Evolutionary conservation across 2,888 invertebrate species (phyloP).

Genomic region (Mesodorylaimus sp.): DNA sequence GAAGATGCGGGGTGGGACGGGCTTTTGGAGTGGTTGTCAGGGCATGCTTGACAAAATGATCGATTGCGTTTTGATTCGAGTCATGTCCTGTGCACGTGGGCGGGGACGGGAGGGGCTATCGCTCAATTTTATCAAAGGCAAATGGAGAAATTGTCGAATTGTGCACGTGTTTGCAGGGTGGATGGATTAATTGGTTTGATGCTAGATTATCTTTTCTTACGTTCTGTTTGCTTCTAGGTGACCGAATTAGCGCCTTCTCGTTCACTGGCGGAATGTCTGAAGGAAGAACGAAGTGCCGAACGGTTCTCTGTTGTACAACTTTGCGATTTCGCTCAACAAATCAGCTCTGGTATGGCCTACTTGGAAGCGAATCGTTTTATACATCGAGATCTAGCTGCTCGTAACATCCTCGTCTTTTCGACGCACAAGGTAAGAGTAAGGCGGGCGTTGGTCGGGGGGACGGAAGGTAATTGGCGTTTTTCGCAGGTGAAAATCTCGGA

Average conservation of each 20-base stretch:
- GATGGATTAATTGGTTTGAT: too few species aligned
- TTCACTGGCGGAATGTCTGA: constrained; percentile 80
- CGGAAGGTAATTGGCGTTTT: constrained; percentile 3
- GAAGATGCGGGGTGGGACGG: not conserved
- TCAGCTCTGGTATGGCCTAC: constrained; percentile 94
- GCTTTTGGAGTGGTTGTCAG: too few species aligned
- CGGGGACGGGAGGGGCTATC: too few species aligned
- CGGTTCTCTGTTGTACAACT: constrained; percentile 77
- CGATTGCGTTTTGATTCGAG: too few species aligned
- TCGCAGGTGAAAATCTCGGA: constrained; percentile 74
- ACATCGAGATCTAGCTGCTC: constrained; percentile 86
- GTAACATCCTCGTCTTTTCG: constrained; percentile 90
- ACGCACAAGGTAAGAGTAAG: constrained; percentile 55
- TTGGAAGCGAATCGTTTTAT: constrained; percentile 85
- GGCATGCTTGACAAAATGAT: too few species aligned
- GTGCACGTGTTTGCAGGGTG: too few species aligned
- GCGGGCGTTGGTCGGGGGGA: constrained; percentile 1
- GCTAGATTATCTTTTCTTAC: too few species aligned
- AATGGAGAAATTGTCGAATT: too few species aligned
- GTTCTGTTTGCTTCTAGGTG: constrained; percentile 47
- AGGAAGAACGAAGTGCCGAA: constrained; percentile 69
- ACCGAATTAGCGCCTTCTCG: constrained; percentile 87
- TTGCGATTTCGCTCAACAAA: constrained; percentile 85
- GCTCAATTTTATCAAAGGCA: too few species aligned
- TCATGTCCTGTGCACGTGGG: too few species aligned